Base-by-base conservation (phyloP, 2,797 vertebrate genomes). In the Sebastes cheni region DNA sequence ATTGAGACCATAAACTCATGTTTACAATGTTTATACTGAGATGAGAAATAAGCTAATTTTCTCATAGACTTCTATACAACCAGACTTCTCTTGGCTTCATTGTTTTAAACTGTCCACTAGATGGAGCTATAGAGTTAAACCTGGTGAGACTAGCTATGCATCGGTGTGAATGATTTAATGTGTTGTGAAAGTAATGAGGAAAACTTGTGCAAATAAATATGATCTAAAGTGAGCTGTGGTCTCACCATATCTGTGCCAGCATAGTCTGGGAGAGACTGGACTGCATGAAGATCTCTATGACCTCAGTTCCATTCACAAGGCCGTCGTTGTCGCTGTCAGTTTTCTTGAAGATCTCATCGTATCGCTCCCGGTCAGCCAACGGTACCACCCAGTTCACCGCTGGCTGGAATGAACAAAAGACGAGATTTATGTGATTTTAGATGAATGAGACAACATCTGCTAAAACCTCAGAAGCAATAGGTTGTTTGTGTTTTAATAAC, bases 281-380 rank as follows among this genome's bases (percentile, higher is more conserved):
- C 82, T 97, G 97, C 95, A 99, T 98, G 88, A 99, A 99, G 94
- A 99, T 98, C 88, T 99, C 98, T 61, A 98, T 99, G 77, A 99
- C 98, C 91, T 99, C 98, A 65, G 95, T 95, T 66, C 99, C 99
- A 4, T 95, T 97, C 81, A 99, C 96, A 42, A 97, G 96, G 5
- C 97, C 97, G 0, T 99, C 97, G 77, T 96, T 92, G 92, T 99
- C 98, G 2, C 94, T 84, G 92, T 99, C 98, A 0, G 96, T 97
- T 91, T 97, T 96, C 69, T 97, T 90, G 90, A 99, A 99, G 68
- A 99, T 96, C 16, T 99, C 98, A 2, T 97, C 96, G 0, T 99
- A 99, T 55, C 96, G 93, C 42, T 95, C 94, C 86, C 98, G 96
- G 92, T 99, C 99, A 0, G 96, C 95, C 61, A 94, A 54, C 0